These are phyloP conservation scores for Steinernema hermaphroditum DNA, from an alignment of 2,888 invertebrate species.

Conservation along the genomic window DNA sequence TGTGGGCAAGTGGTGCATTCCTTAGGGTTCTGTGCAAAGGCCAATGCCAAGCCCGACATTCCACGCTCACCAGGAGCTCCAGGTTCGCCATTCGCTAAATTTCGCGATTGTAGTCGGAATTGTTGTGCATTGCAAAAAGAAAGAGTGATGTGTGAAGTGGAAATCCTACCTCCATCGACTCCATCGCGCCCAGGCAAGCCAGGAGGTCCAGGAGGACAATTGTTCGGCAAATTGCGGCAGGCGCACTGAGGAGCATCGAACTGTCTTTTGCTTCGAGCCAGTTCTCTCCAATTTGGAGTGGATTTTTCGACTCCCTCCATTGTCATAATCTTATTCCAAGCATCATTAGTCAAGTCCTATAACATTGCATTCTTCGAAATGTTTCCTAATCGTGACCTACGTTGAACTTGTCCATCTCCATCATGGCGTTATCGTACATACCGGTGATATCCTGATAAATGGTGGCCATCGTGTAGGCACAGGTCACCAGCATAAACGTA, in stretches of 20 bases:
- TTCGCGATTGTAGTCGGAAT: no score
- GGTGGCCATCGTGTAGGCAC: not conserved
- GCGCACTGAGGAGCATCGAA: slow-evolving; percentile 37
- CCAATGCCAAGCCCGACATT: slow-evolving; percentile 34
- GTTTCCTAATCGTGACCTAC: slow-evolving; percentile 30
- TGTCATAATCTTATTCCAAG: slow-evolving; percentile 35
- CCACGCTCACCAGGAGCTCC: slow-evolving; percentile 49
- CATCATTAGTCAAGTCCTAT: slow-evolving; percentile 36
- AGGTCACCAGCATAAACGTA: not conserved
- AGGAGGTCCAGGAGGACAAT: slow-evolving; percentile 47
- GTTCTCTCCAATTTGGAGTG: not conserved
- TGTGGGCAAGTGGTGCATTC: slow-evolving; percentile 32
- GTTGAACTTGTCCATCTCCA: slow-evolving; percentile 36
- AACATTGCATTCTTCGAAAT: not conserved
- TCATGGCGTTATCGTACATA: slow-evolving; percentile 36
- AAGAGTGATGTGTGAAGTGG: no score
- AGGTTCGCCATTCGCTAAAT: slow-evolving; percentile 27
- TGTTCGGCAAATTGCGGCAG: slow-evolving; percentile 39
- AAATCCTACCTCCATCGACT: slow-evolving; percentile 46
- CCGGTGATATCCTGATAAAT: slow-evolving; percentile 32
- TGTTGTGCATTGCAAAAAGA: no score
- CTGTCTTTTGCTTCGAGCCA: slow-evolving; percentile 37
- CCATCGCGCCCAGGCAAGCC: slow-evolving; percentile 47
- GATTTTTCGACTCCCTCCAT: slow-evolving; percentile 27
- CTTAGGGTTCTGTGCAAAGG: not conserved